Base-by-base conservation (phyloP, 64 coral and sea anemone species). In the Pocillopora verrucosa region DNA sequence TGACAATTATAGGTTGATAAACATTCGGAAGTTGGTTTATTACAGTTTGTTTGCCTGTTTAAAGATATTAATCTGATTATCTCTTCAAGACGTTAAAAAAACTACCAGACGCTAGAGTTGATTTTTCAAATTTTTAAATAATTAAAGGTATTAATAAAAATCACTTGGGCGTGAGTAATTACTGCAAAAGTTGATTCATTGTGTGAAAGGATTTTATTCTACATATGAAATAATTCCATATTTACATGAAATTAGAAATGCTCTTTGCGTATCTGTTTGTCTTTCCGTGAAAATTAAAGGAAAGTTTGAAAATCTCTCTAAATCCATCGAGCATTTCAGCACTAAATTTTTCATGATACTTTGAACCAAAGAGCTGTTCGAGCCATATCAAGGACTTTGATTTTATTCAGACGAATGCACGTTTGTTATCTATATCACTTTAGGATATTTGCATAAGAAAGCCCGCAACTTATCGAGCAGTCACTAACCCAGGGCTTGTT, bases 371-470 rank as follows among this genome's bases (percentile, higher is more conserved):
- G 19, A 70, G 69, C 24, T 36, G 72, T 25, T 73, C 24, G 72
- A 85, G 56, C 37, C 36, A 70, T 11, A 56, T 69, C 20, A 45
- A 69, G 68, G 37, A 13, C 0, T 51, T 36, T 56, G 35, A 72
- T 70, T 85, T 85, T 85, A 85, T 83, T 85, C 65, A n/a, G 10
- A 70, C 41, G 41, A 51, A 70, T 72, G 24, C 64, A 10, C 10
- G 51, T 34, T 79, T 57, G 20, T 85, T 65, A 83, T n/a, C 68
- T 19, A 1, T 20, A 20, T 83, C 75, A 56, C 75, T 77, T 22
- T 36, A 68, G 80, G 80, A 11, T 45, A 85, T 85, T 85, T 85
- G 82, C 82, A 85, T 85, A 85, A 56, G 82, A 85, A 85, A 70
- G 65, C 20, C 65, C 9, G 37, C 82, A 9, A 22, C 68, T 15